Evolutionary conservation across 2,797 vertebrate species (phyloP).

Genomic region (Ataeniobius toweri): DNA sequence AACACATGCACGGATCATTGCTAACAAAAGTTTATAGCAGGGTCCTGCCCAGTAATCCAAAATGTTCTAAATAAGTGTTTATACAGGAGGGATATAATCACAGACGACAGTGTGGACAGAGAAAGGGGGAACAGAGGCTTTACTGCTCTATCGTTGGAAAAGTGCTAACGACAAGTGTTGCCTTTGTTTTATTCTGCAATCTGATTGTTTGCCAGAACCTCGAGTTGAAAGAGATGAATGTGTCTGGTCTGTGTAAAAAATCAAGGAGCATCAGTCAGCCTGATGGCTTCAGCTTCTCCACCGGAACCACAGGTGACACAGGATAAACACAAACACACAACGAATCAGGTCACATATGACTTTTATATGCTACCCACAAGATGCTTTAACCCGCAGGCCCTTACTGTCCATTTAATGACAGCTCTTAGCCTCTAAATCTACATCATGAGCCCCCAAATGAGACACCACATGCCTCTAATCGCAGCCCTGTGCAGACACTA

Average conservation of each 20-base stretch:
- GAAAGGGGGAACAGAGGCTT: slow-evolving; percentile 28
- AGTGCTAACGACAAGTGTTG: slow-evolving; percentile 37
- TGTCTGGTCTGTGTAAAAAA: slow-evolving; percentile 50
- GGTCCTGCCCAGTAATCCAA: slow-evolving; percentile 47
- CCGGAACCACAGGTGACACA: slow-evolving; percentile 46
- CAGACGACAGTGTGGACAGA: slow-evolving; percentile 34
- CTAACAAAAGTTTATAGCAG: slow-evolving; percentile 51
- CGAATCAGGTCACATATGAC: slow-evolving; percentile 46
- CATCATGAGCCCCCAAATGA: slow-evolving; percentile 48
- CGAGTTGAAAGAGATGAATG: slow-evolving; percentile 34
- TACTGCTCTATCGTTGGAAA: slow-evolving; percentile 44
- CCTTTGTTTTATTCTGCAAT: slow-evolving; percentile 45
- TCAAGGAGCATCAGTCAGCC: slow-evolving; percentile 40
- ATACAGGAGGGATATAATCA: slow-evolving; percentile 57
- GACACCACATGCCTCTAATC: slow-evolving; percentile 63
- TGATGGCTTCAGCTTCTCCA: slow-evolving; percentile 38
- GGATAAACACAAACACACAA: slow-evolving; percentile 27
- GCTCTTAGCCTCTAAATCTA: slow-evolving; percentile 40
- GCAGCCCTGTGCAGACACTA: slow-evolving; percentile 53
- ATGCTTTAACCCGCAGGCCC: slow-evolving; percentile 26
- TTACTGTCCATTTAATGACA: slow-evolving; percentile 63
- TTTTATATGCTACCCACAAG: slow-evolving; percentile 43
- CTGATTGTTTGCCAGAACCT: slow-evolving; percentile 33
- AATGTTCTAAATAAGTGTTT: slow-evolving; percentile 68
- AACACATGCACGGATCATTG: slow-evolving; percentile 28